A percentile compares a stretch with the other conserved stretches of the same genome.
These are phyloP conservation scores for Pogonocichla stellata DNA, from an alignment of 2,113 vertebrate genomes.

Conservation along the genomic window DNA sequence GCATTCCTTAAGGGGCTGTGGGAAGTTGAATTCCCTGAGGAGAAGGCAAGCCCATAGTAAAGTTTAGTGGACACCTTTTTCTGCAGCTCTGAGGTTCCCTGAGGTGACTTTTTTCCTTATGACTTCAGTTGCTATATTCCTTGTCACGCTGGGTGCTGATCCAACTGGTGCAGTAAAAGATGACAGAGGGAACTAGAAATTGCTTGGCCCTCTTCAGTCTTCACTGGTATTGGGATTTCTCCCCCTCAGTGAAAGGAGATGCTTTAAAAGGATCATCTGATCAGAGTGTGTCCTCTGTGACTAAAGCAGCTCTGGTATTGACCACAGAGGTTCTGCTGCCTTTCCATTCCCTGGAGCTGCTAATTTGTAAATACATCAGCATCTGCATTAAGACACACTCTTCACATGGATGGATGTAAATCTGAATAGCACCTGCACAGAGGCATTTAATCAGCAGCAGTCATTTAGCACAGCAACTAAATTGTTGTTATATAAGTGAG, in stretches of 20 bases:
- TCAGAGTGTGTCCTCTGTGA: not conserved
- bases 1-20: not conserved
- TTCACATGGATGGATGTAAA: constrained; percentile 11
- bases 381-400: not conserved
- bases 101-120: not conserved
- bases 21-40: not conserved
- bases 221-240: not conserved
- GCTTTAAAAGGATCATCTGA: not conserved
- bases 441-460: constrained; percentile 53
- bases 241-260: not conserved
- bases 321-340: not conserved
- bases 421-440: constrained; percentile 55
- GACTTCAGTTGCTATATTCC: not conserved
- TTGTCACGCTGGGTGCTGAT: not conserved
- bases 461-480: constrained; percentile 36
- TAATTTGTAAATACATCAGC: not conserved
- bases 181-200: not conserved
- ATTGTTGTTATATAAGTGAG: constrained; percentile 34
- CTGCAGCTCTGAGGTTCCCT: not conserved
- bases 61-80: not conserved
- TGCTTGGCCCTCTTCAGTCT: not conserved
- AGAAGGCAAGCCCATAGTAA: not conserved
- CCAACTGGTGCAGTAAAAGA: not conserved
- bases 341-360: not conserved
- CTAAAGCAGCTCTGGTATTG: not conserved